Evolutionary conservation across 2,888 invertebrate species (phyloP).

Genomic region (Nineta flava): DNA sequence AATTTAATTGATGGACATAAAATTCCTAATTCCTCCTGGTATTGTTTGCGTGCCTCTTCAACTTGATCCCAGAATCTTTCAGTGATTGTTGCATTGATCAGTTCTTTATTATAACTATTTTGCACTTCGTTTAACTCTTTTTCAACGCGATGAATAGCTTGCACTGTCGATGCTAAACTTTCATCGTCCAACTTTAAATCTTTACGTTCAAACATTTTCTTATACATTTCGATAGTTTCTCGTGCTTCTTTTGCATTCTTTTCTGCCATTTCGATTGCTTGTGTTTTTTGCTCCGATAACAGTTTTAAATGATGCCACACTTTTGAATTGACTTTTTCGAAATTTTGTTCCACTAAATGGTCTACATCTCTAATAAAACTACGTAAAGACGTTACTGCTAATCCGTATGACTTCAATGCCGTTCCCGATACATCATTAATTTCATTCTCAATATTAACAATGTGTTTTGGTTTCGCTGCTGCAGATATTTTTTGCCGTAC

Average conservation of each 20-base stretch:
- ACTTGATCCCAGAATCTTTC: constrained; percentile 76
- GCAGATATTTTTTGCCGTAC: not conserved
- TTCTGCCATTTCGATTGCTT: constrained; percentile 37
- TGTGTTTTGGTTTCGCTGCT: constrained; percentile 15
- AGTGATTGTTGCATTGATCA: constrained; percentile 41
- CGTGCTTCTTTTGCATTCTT: constrained; percentile 22
- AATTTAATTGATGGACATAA: constrained; percentile 58
- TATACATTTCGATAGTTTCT: constrained; percentile 27
- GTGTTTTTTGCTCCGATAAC: constrained; percentile 39
- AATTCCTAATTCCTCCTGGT: constrained; percentile 47
- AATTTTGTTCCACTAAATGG: constrained; percentile 40
- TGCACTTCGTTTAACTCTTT: constrained; percentile 44
- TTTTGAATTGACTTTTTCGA: constrained; percentile 40
- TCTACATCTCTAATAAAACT: constrained; percentile 38
- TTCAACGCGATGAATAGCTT: constrained; percentile 36
- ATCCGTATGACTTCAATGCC: constrained; percentile 50
- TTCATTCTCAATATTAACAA: constrained; percentile 36
- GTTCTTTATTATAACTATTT: constrained; percentile 37
- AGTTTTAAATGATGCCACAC: constrained; percentile 39
- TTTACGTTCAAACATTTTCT: constrained; percentile 26
- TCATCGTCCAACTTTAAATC: constrained; percentile 25
- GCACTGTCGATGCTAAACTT: constrained; percentile 32
- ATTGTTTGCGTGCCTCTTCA: constrained; percentile 39
- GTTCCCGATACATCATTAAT: constrained; percentile 38
- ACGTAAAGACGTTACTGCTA: constrained; percentile 40